A percentile compares a stretch with the other conserved stretches of the same genome.
phyloP scores from a whole-genome alignment of 2,888 invertebrate genomes.

The Sesia bembeciformis region DNA sequence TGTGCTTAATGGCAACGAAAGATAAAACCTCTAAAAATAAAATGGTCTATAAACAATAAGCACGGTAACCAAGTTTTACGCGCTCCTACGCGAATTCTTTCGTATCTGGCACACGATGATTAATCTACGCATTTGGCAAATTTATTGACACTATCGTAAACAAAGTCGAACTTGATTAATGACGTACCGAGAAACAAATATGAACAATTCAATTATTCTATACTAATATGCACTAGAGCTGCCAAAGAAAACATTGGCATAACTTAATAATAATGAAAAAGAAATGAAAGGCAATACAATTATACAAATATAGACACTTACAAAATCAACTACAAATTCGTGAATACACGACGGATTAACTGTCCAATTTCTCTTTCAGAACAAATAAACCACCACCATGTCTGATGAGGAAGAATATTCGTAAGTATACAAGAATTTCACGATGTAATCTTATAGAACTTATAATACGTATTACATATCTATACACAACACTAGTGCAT shows the following conservation, averaged over 20 bases:
- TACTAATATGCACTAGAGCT: neutral
- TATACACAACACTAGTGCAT: too few species aligned
- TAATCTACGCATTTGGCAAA: conserved; percentile 5
- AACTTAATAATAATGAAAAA: neutral
- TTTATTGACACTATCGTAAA: conserved; percentile 2
- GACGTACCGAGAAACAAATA: neutral
- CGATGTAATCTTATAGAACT: neutral
- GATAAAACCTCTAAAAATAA: conserved; percentile 68
- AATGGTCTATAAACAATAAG: conserved; percentile 62
- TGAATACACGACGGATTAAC: neutral
- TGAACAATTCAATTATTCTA: neutral
- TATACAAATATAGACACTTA: too few species aligned
- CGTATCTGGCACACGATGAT: conserved; percentile 8
- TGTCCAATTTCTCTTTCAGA: conserved; percentile 45
- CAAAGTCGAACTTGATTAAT: conserved; percentile 1
- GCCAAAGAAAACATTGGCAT: neutral
- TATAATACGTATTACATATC: too few species aligned
- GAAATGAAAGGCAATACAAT: neutral
- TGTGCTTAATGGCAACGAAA: conserved; percentile 58
- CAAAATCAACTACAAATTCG: too few species aligned
- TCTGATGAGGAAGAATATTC: conserved; percentile 97
- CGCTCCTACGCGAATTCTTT: conserved; percentile 35
- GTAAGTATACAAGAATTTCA: conserved; percentile 77
- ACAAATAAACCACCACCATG: conserved; percentile 80
- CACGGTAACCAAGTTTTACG: conserved; percentile 33